Conservation (phyloP, 2,113 vertebrate genomes). For the Paradisaea rubra region DNA sequence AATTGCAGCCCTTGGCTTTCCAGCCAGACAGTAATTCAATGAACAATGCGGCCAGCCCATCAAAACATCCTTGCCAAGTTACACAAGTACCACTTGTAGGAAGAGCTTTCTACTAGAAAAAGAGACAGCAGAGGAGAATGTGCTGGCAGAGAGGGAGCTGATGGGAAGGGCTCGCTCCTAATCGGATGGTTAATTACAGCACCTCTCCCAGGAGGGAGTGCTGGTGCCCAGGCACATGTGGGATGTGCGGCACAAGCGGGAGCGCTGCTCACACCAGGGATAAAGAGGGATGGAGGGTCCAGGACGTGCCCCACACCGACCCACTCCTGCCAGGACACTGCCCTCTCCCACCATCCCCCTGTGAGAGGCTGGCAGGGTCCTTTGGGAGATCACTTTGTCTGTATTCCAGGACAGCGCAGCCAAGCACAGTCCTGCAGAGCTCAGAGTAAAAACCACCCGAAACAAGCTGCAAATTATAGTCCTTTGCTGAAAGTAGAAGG, state of each 20-base stretch:
- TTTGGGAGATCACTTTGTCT: fast-evolving
- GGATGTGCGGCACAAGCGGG: background rate
- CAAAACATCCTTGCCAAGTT: slow-evolving; percentile 31
- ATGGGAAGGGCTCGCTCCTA: background rate
- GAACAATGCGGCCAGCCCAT: slow-evolving; percentile 11
- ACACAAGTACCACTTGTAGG: slow-evolving; percentile 34
- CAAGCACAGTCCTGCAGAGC: background rate
- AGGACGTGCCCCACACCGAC: background rate
- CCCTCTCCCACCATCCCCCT: background rate
- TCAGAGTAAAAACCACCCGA: background rate
- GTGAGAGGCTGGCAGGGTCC: fast-evolving
- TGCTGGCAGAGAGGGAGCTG: background rate
- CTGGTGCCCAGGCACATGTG: background rate
- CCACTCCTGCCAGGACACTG: fast-evolving
- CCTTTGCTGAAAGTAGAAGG: background rate
- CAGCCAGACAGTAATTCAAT: slow-evolving; percentile 34
- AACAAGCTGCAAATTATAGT: background rate
- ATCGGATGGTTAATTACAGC: background rate
- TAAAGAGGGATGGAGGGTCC: background rate
- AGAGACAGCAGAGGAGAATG: slow-evolving; percentile 28
- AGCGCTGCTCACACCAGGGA: background rate
- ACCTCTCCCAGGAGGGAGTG: fast-evolving
- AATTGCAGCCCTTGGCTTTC: slow-evolving; percentile 54
- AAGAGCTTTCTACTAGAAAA: slow-evolving; percentile 38
- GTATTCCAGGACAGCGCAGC: background rate